Base-by-base conservation (phyloP, 1,140 invertebrate species). In the Papilio aristodemus region DNA sequence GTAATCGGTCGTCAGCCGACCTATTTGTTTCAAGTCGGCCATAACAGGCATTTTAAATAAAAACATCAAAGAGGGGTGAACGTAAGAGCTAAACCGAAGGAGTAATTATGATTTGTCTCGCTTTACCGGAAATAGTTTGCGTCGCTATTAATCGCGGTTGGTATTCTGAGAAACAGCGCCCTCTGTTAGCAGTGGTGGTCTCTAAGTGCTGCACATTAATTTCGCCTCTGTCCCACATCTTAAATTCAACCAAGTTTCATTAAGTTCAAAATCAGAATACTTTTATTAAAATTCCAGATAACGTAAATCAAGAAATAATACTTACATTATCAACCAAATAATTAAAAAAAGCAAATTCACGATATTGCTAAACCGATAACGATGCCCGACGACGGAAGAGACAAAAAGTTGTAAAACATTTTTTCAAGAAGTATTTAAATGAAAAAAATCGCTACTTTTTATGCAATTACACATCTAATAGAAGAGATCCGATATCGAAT, bases 61-160 rank as follows among this genome's bases (percentile, higher is more conserved):
- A 87, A 88, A 89, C 86, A 89, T 90, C 88, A 90, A 89, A 90
- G 88, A 81, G 88, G 85, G 82, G 76, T 78, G 74, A 84, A 83
- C 77, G 81, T 81, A 82, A 78, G 78, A 84, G 83, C 72, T 76
- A 77, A 73, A 77, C 76, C 82, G 80, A 84, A 90, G 86, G 82
- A 89, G 88, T 83, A 90, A 90, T 90, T 89, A 89, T 85, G 80
- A 89, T 90, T 90, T 78, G 88, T 89, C 76, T 79, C 88, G 88
- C 78, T 89, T 85, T 78, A 85, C 81, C 83, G 88, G 86, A 90
- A 90, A 89, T 89, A 88, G 88, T 87, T 89, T 79, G 83, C 82
- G 84, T 84, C 84, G 85, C 78, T 82, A 82, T 90, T 87, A 88
- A 86, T 88, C 79, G 80, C 66, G 68, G 54, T 54, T 59, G 69